phyloP scores from a whole-genome alignment of 2,888 invertebrate genomes.

The Acleris sparsana region DNA sequence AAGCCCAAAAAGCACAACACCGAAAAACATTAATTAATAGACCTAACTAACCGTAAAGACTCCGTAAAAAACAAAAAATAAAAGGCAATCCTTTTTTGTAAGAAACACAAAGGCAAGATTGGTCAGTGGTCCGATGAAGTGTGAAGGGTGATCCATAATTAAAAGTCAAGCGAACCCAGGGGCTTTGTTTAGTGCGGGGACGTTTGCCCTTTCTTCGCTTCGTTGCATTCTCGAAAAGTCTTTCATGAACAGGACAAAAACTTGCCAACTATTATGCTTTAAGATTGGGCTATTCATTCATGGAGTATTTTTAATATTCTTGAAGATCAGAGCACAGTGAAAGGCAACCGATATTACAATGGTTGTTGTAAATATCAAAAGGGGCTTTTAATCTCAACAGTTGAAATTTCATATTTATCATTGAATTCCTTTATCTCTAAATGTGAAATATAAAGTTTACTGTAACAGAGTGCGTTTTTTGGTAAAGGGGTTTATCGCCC shows the following conservation, averaged over 20 bases:
- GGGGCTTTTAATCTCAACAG: not conserved
- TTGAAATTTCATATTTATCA: no score
- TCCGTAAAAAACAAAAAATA: constrained; percentile 61
- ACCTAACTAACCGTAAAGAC: constrained; percentile 74
- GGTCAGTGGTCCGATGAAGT: constrained; percentile 74
- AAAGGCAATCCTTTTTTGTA: constrained; percentile 70
- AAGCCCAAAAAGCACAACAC: constrained; percentile 48
- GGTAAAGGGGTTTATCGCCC: no score
- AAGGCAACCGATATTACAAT: not conserved
- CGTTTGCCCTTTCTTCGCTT: constrained; percentile 63
- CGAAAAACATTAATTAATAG: constrained; percentile 72
- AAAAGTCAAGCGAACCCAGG: constrained; percentile 74
- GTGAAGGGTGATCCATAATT: constrained; percentile 76
- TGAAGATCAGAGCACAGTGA: not conserved
- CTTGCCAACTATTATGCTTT: constrained; percentile 44
- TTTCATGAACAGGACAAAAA: constrained; percentile 50
- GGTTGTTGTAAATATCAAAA: not conserved
- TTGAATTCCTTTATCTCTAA: no score
- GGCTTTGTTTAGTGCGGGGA: constrained; percentile 57
- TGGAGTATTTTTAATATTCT: not conserved
- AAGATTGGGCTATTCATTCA: constrained; percentile 21
- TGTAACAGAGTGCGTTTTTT: no score
- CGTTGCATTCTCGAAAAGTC: constrained; percentile 60
- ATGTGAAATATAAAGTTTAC: no score
- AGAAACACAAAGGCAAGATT: constrained; percentile 75